phyloP scores from a whole-genome alignment of 2,888 invertebrate species.

The Folsomia manolachei region DNA sequence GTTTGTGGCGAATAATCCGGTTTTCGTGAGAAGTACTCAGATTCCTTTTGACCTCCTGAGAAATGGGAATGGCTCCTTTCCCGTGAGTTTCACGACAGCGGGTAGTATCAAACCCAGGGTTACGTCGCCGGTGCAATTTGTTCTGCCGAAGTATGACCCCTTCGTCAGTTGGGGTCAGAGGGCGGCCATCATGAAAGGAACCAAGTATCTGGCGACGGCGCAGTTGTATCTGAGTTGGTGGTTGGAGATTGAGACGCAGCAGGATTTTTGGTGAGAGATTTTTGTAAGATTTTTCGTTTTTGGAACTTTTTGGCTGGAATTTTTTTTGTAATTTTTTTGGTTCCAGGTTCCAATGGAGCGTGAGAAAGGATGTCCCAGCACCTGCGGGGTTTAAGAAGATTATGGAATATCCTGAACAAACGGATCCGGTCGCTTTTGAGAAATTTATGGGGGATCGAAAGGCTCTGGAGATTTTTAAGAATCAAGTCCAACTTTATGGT shows the following conservation, averaged over 20 bases:
- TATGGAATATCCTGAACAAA: slow-evolving; percentile 7
- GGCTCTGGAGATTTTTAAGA: not conserved
- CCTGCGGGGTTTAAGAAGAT: not conserved
- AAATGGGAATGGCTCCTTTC: not conserved
- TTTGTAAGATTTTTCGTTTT: no score
- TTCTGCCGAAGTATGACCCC: slow-evolving; percentile 27
- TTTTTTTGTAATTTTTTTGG: no score
- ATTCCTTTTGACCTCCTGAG: slow-evolving; percentile 4
- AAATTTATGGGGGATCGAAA: slow-evolving; percentile 12
- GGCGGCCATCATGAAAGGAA: slow-evolving; percentile 30
- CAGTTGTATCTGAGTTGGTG: slow-evolving; percentile 33
- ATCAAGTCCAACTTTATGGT: not conserved
- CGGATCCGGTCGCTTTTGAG: slow-evolving; percentile 15
- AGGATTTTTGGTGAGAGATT: not conserved
- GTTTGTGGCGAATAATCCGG: slow-evolving; percentile 15
- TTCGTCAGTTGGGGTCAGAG: slow-evolving; percentile 30
- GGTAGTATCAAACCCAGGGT: not conserved
- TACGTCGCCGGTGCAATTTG: not conserved
- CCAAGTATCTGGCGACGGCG: slow-evolving; percentile 19
- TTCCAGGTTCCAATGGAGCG: not conserved
- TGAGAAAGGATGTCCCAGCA: slow-evolving; percentile 18
- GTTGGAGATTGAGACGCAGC: not conserved
- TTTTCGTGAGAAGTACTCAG: slow-evolving; percentile 25
- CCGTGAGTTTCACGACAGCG: slow-evolving; percentile 4
- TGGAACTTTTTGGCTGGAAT: no score